These are phyloP conservation scores for Thunnus thynnus DNA, from an alignment of 2,113 vertebrate genomes.

Conservation along the genomic window DNA sequence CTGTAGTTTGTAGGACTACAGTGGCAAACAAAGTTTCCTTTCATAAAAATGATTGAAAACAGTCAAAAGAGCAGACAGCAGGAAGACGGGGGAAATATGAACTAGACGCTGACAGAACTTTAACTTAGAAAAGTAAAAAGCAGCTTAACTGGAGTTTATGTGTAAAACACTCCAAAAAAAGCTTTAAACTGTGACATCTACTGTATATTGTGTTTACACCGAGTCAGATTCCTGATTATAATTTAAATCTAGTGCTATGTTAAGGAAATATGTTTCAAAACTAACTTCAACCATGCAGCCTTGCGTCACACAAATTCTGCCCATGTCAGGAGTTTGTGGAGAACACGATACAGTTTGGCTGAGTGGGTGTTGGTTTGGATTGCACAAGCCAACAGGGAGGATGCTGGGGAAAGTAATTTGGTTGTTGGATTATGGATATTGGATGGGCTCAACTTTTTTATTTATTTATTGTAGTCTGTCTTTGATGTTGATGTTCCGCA, in stretches of 20 bases:
- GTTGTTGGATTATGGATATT: slow-evolving; percentile 63
- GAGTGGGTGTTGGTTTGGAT: slow-evolving; percentile 61
- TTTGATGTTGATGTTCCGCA: slow-evolving; percentile 45
- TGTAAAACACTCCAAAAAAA: neutral
- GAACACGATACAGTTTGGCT: slow-evolving; percentile 50
- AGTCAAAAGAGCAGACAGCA: no score
- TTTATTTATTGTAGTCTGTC: slow-evolving; percentile 37
- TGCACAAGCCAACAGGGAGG: slow-evolving; percentile 60
- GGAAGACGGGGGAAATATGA: neutral
- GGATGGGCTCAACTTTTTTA: slow-evolving; percentile 31
- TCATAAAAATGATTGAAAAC: no score
- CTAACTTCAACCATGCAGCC: slow-evolving; percentile 18
- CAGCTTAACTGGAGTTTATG: neutral
- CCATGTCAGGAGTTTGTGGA: slow-evolving; percentile 53
- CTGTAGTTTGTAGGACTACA: neutral
- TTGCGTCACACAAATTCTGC: slow-evolving; percentile 42
- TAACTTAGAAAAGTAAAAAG: neutral
- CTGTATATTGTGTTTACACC: neutral
- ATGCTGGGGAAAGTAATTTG: slow-evolving; percentile 57
- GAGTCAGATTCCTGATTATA: neutral
- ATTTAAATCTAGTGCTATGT: neutral
- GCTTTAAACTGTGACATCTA: neutral
- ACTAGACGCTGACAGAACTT: neutral
- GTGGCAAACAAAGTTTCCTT: no score
- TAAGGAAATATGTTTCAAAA: slow-evolving; percentile 27